Evolutionary conservation across 2,113 vertebrate species (phyloP).

Genomic region (Anseranas semipalmata): DNA sequence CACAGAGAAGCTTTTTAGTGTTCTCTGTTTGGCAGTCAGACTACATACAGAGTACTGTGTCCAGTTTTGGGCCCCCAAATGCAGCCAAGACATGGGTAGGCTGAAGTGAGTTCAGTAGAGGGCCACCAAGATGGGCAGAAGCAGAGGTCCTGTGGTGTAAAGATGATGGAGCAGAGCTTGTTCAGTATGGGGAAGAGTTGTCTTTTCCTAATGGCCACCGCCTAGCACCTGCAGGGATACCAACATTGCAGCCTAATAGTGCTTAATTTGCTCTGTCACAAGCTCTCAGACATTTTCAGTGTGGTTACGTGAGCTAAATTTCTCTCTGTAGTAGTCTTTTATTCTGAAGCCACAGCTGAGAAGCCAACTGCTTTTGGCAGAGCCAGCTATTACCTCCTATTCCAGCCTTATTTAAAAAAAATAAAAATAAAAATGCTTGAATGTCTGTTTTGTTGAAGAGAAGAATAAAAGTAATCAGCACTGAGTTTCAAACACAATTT

Average conservation of each 20-base stretch:
- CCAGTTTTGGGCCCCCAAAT: background rate
- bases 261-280: background rate
- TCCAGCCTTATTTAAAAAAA: background rate
- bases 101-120: background rate
- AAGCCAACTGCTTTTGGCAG: background rate
- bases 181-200: background rate
- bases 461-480: background rate
- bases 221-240: background rate
- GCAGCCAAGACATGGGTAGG: background rate
- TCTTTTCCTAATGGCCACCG: background rate
- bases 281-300: background rate
- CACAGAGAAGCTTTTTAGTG: too few species aligned
- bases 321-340: background rate
- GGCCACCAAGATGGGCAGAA: background rate
- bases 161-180: background rate
- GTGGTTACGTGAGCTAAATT: background rate
- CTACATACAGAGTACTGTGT: too few species aligned
- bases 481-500: background rate
- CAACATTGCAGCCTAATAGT: background rate
- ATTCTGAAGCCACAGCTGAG: background rate
- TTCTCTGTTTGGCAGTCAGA: too few species aligned
- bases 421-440: background rate
- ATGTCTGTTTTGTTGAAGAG: background rate
- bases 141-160: background rate
- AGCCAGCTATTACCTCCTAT: background rate